Percentiles rank a stretch among this genome's conserved stretches.
Evolutionary conservation across 2,797 vertebrate genomes (phyloP).

Genomic region (Pseudochaenichthys georgianus): DNA sequence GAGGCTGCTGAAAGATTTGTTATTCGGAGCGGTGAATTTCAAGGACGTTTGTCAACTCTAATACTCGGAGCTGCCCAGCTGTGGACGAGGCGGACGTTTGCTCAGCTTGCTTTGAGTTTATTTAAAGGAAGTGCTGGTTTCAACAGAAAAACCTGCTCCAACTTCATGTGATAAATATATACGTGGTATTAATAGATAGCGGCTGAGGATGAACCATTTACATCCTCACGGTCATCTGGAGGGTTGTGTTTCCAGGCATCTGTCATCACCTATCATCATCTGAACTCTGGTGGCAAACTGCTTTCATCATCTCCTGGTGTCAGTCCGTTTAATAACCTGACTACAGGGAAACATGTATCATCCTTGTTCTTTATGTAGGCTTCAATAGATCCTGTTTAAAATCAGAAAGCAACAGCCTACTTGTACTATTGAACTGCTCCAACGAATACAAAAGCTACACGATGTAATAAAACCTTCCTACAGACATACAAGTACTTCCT

Average conservation of each 20-base stretch:
- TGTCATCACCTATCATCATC: conserved; percentile 33
- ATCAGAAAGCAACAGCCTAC: not conserved
- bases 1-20: conserved; percentile 72
- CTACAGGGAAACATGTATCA: conserved; percentile 40
- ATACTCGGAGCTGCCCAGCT: conserved; percentile 60
- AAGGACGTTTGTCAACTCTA: conserved; percentile 81
- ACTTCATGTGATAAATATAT: conserved; percentile 23
- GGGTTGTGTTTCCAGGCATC: conserved; percentile 16
- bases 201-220: conserved; percentile 16
- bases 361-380: not conserved
- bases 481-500: not conserved
- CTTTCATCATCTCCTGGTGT: conserved; percentile 21
- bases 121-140: conserved; percentile 71
- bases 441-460: not conserved
- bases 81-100: conserved; percentile 67
- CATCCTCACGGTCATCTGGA: not conserved
- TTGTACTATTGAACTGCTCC: not conserved
- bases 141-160: conserved; percentile 28
- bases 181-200: conserved; percentile 37
- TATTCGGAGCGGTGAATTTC: conserved; percentile 73
- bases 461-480: not conserved
- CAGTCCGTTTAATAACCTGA: conserved; percentile 19
- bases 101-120: conserved; percentile 69
- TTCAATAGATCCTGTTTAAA: not conserved
- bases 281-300: not conserved